Evolutionary conservation across 2,113 vertebrate species (phyloP).

Genomic region (Panthera uncia): DNA sequence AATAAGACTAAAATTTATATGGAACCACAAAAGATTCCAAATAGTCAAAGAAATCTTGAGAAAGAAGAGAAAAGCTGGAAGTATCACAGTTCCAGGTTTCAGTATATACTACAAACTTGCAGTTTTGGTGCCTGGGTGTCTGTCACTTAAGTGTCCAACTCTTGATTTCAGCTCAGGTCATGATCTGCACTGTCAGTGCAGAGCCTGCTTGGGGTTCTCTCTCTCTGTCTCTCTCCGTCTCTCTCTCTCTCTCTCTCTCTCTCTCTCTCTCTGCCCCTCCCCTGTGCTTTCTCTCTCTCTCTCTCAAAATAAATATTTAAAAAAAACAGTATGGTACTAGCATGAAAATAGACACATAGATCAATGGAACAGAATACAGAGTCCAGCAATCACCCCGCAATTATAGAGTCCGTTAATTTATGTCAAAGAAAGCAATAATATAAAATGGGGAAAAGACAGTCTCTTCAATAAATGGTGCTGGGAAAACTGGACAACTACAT

Average conservation of each 20-base stretch:
- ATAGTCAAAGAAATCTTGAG: not conserved
- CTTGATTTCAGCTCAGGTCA: too few relatives aligned
- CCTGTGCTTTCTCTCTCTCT: too few relatives aligned
- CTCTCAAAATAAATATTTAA: too few relatives aligned
- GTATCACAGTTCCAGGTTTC: not conserved
- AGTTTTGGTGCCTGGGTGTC: too few relatives aligned
- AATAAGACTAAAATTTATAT: not conserved
- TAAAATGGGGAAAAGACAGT: not conserved
- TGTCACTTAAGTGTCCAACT: too few relatives aligned
- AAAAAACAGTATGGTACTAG: not conserved
- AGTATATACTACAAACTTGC: not conserved
- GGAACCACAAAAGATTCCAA: not conserved
- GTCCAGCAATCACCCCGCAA: not conserved
- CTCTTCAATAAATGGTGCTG: not conserved
- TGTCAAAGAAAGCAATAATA: not conserved
- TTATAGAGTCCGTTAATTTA: not conserved
- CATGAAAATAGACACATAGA: not conserved
- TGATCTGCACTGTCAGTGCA: too few relatives aligned
- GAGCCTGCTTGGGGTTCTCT: too few relatives aligned
- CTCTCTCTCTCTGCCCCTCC: too few relatives aligned
- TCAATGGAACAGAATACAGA: not conserved
- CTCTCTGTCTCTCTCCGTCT: too few relatives aligned
- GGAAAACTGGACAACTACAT: not conserved
- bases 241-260: too few relatives aligned
- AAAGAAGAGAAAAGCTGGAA: not conserved